phyloP scores from a whole-genome alignment of 1,140 invertebrate genomes.

The Anagrus nilaparvatae region DNA sequence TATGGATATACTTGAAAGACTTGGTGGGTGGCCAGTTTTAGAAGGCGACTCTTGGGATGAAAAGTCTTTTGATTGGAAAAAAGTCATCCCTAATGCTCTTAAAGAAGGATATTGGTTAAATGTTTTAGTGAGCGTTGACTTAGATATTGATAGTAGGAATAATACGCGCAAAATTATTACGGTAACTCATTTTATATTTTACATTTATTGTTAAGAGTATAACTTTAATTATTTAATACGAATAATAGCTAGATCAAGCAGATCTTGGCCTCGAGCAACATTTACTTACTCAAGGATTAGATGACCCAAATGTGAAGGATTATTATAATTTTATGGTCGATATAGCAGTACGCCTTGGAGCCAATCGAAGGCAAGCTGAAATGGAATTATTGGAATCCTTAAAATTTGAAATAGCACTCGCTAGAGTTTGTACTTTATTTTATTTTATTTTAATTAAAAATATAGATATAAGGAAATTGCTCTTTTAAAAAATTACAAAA shows the following conservation, averaged over 20 bases:
- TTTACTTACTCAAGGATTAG: too few relatives aligned
- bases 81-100: constrained; percentile 71
- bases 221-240: too few relatives aligned
- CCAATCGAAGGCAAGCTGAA: constrained; percentile 45
- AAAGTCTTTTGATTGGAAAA: constrained; percentile 65
- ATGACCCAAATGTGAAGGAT: constrained; percentile 33
- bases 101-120: constrained; percentile 65
- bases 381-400: constrained; percentile 51
- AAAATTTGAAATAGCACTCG: background rate
- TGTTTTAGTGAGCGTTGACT: background rate
- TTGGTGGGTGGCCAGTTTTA: constrained; percentile 86
- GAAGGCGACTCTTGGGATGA: constrained; percentile 65
- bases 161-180: constrained; percentile 1
- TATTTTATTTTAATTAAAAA: too few relatives aligned
- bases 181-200: too few relatives aligned
- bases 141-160: constrained; percentile 2
- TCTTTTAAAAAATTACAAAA: too few relatives aligned
- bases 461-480: too few relatives aligned
- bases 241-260: too few relatives aligned
- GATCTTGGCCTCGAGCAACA: too few relatives aligned
- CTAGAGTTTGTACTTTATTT: too few relatives aligned
- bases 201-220: too few relatives aligned
- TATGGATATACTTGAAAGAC: constrained; percentile 52
- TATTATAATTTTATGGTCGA: constrained; percentile 80
- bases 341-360: constrained; percentile 78